These are phyloP conservation scores for Hiodon alosoides DNA, from an alignment of 2,113 vertebrate species.

Conservation along the genomic window DNA sequence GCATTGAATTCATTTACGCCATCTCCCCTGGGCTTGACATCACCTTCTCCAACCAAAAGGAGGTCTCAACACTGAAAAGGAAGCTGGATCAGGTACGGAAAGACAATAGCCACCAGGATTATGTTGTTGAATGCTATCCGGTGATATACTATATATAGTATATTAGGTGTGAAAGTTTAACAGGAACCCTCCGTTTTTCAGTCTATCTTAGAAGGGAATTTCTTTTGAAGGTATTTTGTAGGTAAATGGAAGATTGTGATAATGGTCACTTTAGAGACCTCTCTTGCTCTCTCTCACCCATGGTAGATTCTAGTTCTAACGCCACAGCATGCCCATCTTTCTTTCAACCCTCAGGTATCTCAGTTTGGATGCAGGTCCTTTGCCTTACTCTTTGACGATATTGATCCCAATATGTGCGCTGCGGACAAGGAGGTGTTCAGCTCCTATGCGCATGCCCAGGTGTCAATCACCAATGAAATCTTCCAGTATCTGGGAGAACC, in stretches of 20 bases:
- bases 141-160: no score
- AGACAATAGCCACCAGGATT: not conserved
- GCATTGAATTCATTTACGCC: slow-evolving; percentile 92
- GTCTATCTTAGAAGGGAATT: no score
- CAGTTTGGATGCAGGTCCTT: slow-evolving; percentile 91
- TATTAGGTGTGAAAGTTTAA: no score
- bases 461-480: slow-evolving; percentile 88
- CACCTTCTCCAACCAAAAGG: slow-evolving; percentile 94
- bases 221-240: no score
- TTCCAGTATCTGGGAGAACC: slow-evolving; percentile 84
- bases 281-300: no score
- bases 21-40: slow-evolving; percentile 95
- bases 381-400: slow-evolving; percentile 94
- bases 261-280: no score
- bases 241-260: no score
- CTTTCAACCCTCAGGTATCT: slow-evolving; percentile 67
- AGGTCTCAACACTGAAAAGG: slow-evolving; percentile 81
- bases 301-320: no score
- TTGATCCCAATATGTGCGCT: slow-evolving; percentile 92
- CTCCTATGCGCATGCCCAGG: slow-evolving; percentile 91
- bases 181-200: no score
- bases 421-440: slow-evolving; percentile 90
- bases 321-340: not conserved
- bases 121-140: not conserved
- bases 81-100: slow-evolving; percentile 80